These are phyloP conservation scores for Sussaba pulchella DNA, from an alignment of 2,888 invertebrate genomes.

Conservation along the genomic window DNA sequence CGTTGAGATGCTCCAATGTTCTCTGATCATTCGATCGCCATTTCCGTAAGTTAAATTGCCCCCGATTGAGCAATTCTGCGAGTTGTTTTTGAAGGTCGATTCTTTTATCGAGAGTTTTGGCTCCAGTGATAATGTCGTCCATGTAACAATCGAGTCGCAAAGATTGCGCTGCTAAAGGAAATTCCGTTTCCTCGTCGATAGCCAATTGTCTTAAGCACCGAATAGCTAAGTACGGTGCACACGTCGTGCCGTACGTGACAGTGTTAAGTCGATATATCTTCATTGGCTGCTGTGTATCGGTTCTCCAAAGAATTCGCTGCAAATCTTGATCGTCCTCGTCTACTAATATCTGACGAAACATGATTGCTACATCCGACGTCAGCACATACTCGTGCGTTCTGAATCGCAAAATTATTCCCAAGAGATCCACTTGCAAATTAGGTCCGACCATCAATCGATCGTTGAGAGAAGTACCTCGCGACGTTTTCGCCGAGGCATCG, in stretches of 20 bases:
- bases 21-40: slow-evolving; percentile 58
- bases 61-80: slow-evolving; percentile 29
- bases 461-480: slow-evolving; percentile 58
- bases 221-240: slow-evolving; percentile 60
- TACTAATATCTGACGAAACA: slow-evolving; percentile 51
- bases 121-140: slow-evolving; percentile 62
- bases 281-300: slow-evolving; percentile 35
- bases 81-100: slow-evolving; percentile 36
- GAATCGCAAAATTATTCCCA: slow-evolving; percentile 48
- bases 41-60: slow-evolving; percentile 55
- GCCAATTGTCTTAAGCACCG: slow-evolving; percentile 54
- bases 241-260: slow-evolving; percentile 49
- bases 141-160: slow-evolving; percentile 61
- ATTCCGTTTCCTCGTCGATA: slow-evolving; percentile 44
- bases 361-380: slow-evolving; percentile 45
- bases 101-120: slow-evolving; percentile 40
- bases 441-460: slow-evolving; percentile 56
- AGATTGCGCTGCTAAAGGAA: slow-evolving; percentile 41
- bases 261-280: slow-evolving; percentile 44
- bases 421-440: slow-evolving; percentile 38
- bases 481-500: slow-evolving; percentile 61
- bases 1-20: slow-evolving; percentile 28
- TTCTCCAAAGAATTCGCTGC: slow-evolving; percentile 52
- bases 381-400: slow-evolving; percentile 41
- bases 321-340: slow-evolving; percentile 18